Base-by-base conservation (phyloP, 2,888 invertebrate species). In the Hipparchia semele region DNA sequence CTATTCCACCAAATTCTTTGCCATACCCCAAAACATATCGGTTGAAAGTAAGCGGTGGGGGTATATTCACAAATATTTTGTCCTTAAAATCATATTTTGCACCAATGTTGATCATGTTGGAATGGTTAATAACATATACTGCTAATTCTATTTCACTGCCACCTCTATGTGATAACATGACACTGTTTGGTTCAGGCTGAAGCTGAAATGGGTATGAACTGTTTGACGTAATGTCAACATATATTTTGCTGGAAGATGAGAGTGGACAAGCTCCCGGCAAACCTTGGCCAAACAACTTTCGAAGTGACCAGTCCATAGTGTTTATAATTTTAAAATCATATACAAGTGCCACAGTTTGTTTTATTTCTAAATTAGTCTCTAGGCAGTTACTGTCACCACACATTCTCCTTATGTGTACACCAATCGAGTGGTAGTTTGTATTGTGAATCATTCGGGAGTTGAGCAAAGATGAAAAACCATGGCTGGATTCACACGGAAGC, bases 361-460 rank as follows among this genome's bases (percentile, higher is more conserved):
- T 96, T 56, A 99, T 94, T 88, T 99, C 98, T 70, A 98, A 90
- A 33, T 96, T 95, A 60, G 96, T 95, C 76, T 95, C 90, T 9
- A 90, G 90, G 80, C 97, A 96, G 8, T 87, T 91, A 72, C 87
- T 82, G 81, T 95, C 94, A 79, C 94, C 87, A 84, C 98, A 99
- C 58, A 97, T 94, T 68, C 97, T 97, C 72, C 98, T 95, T 54
- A 98, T 95, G 91, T 98, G 97, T 59, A 99, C 94, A 45, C 97
- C 97, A 73, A 99, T 91, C 0, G 99, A 99, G 91, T 99, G 98
- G 85, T 98, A 99, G 83, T 97, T 97, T 2, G 98, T 97, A 84
- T 98, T 98, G 86, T 99, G 98, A 72, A 99, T 96, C 86, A 97
- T 96, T 70, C 97, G 97, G 0, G 99, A 98, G 88, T 98, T 98